These are phyloP conservation scores for Acronicta psi DNA, from an alignment of 2,888 invertebrate species.

Conservation along the genomic window DNA sequence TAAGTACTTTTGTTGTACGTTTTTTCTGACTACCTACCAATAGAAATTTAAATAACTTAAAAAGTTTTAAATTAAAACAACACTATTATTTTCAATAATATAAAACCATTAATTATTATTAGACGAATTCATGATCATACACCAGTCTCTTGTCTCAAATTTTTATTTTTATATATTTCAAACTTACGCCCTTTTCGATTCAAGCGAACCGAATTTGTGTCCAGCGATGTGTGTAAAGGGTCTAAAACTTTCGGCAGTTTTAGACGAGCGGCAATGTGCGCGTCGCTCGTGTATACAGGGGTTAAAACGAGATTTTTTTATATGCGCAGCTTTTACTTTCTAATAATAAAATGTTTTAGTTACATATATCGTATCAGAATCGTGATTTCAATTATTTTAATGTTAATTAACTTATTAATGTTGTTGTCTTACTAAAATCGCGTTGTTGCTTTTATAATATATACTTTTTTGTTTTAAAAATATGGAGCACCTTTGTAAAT, in stretches of 20 bases:
- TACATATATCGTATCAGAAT: no score
- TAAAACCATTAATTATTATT: no score
- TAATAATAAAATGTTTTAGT: constrained; percentile 33
- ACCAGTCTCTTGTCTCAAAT: not conserved
- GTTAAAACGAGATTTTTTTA: constrained; percentile 73
- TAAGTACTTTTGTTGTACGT: no score
- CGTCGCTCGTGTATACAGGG: constrained; percentile 64
- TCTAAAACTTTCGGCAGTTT: constrained; percentile 81
- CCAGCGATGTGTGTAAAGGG: constrained; percentile 85
- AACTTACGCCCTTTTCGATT: constrained; percentile 73
- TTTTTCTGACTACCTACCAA: no score
- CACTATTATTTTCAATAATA: no score
- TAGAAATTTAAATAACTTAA: no score
- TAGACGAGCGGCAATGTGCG: constrained; percentile 64
- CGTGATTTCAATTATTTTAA: no score
- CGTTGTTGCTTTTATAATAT: no score
- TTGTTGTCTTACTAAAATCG: not conserved
- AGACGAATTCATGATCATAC: not conserved
- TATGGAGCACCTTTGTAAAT: no score
- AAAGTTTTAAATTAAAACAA: no score
- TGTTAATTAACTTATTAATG: not conserved
- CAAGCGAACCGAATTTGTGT: constrained; percentile 76
- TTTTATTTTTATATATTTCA: constrained; percentile 37
- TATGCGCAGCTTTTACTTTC: constrained; percentile 53
- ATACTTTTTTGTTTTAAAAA: no score